Percentiles rank a stretch among this genome's conserved stretches.
These are phyloP conservation scores for Tenthredo scrophulariae DNA, from an alignment of 2,888 invertebrate genomes.

Conservation along the genomic window DNA sequence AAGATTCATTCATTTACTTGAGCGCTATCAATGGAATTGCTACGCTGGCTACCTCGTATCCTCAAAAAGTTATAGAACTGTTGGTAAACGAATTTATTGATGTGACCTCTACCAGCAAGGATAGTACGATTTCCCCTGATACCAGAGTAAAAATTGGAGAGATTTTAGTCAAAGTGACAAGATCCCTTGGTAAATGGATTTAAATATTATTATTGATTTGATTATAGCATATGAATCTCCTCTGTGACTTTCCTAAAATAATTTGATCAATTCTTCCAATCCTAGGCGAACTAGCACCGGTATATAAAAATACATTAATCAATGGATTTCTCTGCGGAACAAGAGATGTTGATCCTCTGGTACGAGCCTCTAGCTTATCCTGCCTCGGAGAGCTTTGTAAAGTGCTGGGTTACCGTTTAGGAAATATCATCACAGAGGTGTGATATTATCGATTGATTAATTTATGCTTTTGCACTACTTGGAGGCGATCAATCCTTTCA, in stretches of 20 bases:
- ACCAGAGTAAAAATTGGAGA: conserved; percentile 90
- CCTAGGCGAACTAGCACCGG: conserved; percentile 86
- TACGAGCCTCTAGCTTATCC: conserved; percentile 90
- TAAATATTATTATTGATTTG: not conserved
- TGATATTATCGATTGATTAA: conserved; percentile 58
- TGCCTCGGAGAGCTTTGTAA: conserved; percentile 91
- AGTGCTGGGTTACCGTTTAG: conserved; percentile 87
- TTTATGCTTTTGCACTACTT: not conserved
- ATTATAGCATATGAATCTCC: not conserved
- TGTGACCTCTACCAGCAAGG: conserved; percentile 69
- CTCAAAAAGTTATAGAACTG: conserved; percentile 84
- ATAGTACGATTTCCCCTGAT: conserved; percentile 80
- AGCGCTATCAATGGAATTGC: conserved; percentile 88
- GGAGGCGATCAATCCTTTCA: not conserved
- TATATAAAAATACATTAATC: conserved; percentile 85
- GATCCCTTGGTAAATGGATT: conserved; percentile 83
- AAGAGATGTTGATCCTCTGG: conserved; percentile 85
- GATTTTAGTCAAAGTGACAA: conserved; percentile 86
- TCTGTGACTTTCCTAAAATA: not conserved
- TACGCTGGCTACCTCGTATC: conserved; percentile 83
- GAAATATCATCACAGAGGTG: conserved; percentile 88
- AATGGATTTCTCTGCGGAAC: conserved; percentile 86
- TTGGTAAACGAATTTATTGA: conserved; percentile 85
- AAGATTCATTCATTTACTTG: conserved; percentile 91
- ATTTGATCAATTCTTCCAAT: conserved; percentile 60